Evolutionary conservation across 2,888 invertebrate species (phyloP), one percentile per base, ranked within the genome.

Genomic region (Stegana nigrithorax): DNA sequence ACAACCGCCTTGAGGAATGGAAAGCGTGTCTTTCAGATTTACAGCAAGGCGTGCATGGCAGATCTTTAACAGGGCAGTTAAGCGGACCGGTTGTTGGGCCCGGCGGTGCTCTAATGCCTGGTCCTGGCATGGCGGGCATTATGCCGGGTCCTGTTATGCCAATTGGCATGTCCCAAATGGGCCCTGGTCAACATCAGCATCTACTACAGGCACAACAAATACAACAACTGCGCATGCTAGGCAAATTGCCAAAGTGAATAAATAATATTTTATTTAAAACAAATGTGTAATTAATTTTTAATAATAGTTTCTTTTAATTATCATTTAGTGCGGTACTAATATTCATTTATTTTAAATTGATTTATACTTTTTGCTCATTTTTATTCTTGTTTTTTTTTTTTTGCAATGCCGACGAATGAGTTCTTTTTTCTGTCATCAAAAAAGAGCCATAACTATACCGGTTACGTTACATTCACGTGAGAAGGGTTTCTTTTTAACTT

Each of bases 1-100:
- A 95, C 78, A 96, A 96, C 67, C 95, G 96, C 83, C 91, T 97
- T 59, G 91, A 92, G 27, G 91, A 93, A 60, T 97, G 97, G 97
- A 96, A 97, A 86, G 91, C 90, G 71, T 87, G 96, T 62, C 85
- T 97, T 10, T 91, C 93, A 0, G 95, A 95, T 83, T 83, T 83
- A 67, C 86, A 86, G 59, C 86, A 85, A 50, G n/a, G n/a, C n/a
- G 78, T 73, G 0, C 81, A 83, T 45, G 83, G 73, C 55, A 73
- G 85, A 2, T 77, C 72, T 7, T n/a, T n/a, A n/a, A n/a, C n/a
- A n/a, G n/a, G n/a, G n/a, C n/a, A n/a, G n/a, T n/a, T n/a, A n/a
- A 73, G 77, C 0, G 68, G 72, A 47, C 63, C 45, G 59, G 69
- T 66, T 67, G 64, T 51, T 12, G 65, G 58, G 23, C 50, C 59